A percentile compares a stretch with the other conserved stretches of the same genome.
Conservation (phyloP, 2,888 invertebrate genomes). For the Halictus ligatus region DNA sequence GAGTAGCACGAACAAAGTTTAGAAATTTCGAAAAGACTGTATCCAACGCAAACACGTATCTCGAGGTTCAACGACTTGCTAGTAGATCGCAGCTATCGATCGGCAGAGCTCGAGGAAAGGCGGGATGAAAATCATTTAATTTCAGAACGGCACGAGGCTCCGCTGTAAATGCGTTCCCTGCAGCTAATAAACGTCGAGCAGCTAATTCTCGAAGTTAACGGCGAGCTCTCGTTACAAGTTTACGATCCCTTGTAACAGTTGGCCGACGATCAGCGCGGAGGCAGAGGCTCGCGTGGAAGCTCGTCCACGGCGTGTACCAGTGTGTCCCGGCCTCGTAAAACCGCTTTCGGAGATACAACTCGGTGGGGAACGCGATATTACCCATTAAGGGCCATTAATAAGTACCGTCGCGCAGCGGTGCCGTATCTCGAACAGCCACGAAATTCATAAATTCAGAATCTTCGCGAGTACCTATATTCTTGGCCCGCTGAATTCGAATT, state of each 20-base stretch:
- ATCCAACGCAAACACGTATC: not conserved
- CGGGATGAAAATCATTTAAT: slow-evolving; percentile 29
- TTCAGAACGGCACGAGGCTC: slow-evolving; percentile 17
- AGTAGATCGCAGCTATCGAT: not conserved
- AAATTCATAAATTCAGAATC: not conserved
- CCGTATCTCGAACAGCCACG: not conserved
- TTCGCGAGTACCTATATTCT: not conserved
- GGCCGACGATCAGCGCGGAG: slow-evolving; percentile 45
- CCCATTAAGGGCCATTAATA: slow-evolving; percentile 16
- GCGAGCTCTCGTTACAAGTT: slow-evolving; percentile 61
- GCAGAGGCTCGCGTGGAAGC: slow-evolving; percentile 43
- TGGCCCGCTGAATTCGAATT: not conserved
- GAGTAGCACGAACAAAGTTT: not conserved
- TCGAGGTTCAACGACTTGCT: not conserved
- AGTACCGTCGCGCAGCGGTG: not conserved
- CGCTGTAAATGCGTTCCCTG: slow-evolving; percentile 35
- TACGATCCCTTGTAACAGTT: slow-evolving; percentile 51
- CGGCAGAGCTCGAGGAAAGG: not conserved
- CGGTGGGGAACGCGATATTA: not conserved
- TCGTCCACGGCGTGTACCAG: slow-evolving; percentile 16
- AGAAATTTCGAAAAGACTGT: not conserved
- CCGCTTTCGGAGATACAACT: slow-evolving; percentile 2
- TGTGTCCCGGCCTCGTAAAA: slow-evolving; percentile 15
- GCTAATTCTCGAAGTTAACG: slow-evolving; percentile 66
- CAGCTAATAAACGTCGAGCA: slow-evolving; percentile 67